phyloP scores from a whole-genome alignment of 1,140 invertebrate species.

The Drosophila funebris region DNA sequence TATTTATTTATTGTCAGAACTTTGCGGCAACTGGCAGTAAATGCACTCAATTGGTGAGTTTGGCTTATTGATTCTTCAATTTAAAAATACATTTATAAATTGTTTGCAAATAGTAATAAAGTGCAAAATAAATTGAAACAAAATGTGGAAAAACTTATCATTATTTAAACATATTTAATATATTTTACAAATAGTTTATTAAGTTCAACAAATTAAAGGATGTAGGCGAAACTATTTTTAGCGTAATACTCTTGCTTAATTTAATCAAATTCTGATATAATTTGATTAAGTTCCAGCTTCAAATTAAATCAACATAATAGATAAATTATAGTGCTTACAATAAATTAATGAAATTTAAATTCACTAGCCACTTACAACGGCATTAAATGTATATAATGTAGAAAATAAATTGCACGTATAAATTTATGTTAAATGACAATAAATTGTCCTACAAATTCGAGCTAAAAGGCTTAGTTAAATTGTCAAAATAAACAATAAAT shows the following conservation, averaged over 20 bases:
- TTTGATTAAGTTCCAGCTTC: too few species aligned
- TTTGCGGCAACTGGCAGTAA: not conserved
- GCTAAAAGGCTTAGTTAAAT: not conserved
- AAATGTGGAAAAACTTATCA: too few species aligned
- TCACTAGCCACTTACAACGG: too few species aligned
- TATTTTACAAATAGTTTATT: not conserved
- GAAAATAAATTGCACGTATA: not conserved
- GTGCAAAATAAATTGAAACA: too few species aligned
- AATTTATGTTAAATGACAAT: not conserved
- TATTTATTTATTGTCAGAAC: not conserved
- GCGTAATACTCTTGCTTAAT: too few species aligned
- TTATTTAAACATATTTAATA: too few species aligned
- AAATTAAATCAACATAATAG: too few species aligned
- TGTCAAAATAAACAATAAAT: constrained; percentile 18
- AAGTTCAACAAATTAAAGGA: too few species aligned
- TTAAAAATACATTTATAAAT: not conserved
- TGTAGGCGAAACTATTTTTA: too few species aligned
- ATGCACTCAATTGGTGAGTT: constrained; percentile 21
- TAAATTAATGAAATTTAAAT: too few species aligned
- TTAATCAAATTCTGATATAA: too few species aligned
- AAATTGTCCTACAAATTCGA: not conserved
- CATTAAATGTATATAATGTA: not conserved
- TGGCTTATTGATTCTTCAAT: not conserved
- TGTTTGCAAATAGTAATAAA: not conserved
- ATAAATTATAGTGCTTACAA: too few species aligned